Percentiles rank a stretch among this genome's conserved stretches.
Evolutionary conservation across 2,888 invertebrate genomes (phyloP).

Genomic region (Melinaea marsaeus): DNA sequence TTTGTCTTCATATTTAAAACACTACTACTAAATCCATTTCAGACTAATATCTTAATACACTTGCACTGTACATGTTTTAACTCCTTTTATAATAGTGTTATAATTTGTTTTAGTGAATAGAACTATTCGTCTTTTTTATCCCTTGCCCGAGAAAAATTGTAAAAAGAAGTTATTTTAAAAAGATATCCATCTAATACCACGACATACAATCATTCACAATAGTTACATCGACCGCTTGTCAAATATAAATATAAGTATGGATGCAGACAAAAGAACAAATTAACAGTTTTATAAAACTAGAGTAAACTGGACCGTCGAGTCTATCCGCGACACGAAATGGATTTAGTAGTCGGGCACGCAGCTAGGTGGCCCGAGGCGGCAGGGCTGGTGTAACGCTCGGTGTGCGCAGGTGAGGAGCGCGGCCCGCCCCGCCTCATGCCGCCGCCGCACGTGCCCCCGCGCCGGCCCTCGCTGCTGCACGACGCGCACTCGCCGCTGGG

Average conservation of each 20-base stretch:
- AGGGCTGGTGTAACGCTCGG: constrained; percentile 14
- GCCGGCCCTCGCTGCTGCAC: constrained; percentile 80
- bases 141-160: too few species aligned
- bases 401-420: constrained; percentile 49
- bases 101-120: too few species aligned
- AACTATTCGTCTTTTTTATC: too few species aligned
- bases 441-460: constrained; percentile 82
- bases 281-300: neutral
- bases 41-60: constrained; percentile 8
- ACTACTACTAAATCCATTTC: constrained; percentile 28
- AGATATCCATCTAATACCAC: too few species aligned
- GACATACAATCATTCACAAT: too few species aligned
- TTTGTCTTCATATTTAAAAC: constrained; percentile 23
- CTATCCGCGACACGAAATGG: constrained; percentile 25
- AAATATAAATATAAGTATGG: too few species aligned
- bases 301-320: neutral
- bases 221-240: too few species aligned
- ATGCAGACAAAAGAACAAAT: neutral
- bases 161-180: too few species aligned
- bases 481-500: constrained; percentile 77
- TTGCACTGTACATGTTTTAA: neutral
- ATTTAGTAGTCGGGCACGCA: constrained; percentile 31
- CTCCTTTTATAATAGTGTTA: too few species aligned
- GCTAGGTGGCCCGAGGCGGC: constrained; percentile 22
- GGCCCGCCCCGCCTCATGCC: constrained; percentile 82